Evolutionary conservation across 2,797 vertebrate genomes (phyloP).

Genomic region (Iguana delicatissima): DNA sequence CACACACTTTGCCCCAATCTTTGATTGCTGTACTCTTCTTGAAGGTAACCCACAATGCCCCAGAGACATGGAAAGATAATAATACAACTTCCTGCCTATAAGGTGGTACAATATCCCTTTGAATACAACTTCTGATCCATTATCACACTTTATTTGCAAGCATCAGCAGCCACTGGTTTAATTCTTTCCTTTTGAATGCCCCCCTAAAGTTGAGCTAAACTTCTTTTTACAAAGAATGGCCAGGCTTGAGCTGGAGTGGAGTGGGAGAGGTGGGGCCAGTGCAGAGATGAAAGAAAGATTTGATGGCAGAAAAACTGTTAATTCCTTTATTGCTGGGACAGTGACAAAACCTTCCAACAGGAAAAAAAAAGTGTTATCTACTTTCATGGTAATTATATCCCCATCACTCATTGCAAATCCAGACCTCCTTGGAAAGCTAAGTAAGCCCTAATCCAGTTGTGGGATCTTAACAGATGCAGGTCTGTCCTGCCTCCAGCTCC

Average conservation of each 20-base stretch:
- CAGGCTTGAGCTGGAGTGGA: not conserved
- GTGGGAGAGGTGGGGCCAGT: not conserved
- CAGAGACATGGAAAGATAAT: slow-evolving; percentile 1
- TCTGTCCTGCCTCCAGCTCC: not conserved
- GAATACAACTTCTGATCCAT: slow-evolving; percentile 1
- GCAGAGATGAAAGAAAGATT: slow-evolving; percentile 22
- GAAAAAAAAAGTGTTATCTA: slow-evolving; percentile 19
- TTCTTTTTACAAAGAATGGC: slow-evolving; percentile 1
- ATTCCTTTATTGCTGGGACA: slow-evolving; percentile 32
- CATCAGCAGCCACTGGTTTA: slow-evolving; percentile 34
- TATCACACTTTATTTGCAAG: slow-evolving; percentile 10
- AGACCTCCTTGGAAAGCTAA: not conserved
- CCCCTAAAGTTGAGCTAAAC: slow-evolving; percentile 13
- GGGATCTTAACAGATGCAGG: slow-evolving; percentile 13
- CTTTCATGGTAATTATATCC: slow-evolving; percentile 18
- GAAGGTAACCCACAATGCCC: not conserved
- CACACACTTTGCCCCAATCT: not conserved
- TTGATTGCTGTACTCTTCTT: not conserved
- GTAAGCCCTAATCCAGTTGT: slow-evolving; percentile 10
- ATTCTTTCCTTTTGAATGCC: slow-evolving; percentile 9
- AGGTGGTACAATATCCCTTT: no score
- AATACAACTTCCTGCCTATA: not conserved
- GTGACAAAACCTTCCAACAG: slow-evolving; percentile 29
- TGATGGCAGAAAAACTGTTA: slow-evolving; percentile 3
- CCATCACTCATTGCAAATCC: slow-evolving; percentile 19